Evolutionary conservation across 2,888 invertebrate genomes (phyloP).

Genomic region (Tetragnatha montana): DNA sequence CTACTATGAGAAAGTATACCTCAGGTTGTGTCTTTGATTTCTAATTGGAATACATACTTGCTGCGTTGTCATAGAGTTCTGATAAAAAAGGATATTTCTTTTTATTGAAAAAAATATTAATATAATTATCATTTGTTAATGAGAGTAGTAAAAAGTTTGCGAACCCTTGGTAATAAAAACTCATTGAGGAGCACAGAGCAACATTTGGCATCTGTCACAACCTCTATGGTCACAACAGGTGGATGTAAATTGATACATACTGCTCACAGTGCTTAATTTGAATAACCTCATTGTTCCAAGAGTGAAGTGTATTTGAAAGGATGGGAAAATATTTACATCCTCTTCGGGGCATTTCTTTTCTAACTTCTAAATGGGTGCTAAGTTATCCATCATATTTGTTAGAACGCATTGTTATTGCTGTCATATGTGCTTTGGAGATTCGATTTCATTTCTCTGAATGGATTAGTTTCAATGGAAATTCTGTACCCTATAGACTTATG

Average conservation of each 20-base stretch:
- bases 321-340: not conserved
- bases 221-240: not conserved
- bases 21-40: no score
- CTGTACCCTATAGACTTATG: no score
- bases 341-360: not conserved
- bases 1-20: no score
- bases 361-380: not conserved
- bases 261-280: not conserved
- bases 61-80: no score
- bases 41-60: no score
- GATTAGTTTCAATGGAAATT: no score
- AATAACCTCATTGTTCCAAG: not conserved
- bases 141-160: no score
- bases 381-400: not conserved
- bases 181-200: not conserved
- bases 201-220: not conserved
- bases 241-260: not conserved
- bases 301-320: not conserved
- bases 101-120: no score
- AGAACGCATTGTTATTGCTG: not conserved
- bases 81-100: no score
- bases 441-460: not conserved
- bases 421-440: not conserved
- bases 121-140: no score
- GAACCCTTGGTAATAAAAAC: no score